Percentiles rank a stretch among this genome's conserved stretches.
phyloP scores from a whole-genome alignment of 2,888 invertebrate species.

The Tinea semifulvella region DNA sequence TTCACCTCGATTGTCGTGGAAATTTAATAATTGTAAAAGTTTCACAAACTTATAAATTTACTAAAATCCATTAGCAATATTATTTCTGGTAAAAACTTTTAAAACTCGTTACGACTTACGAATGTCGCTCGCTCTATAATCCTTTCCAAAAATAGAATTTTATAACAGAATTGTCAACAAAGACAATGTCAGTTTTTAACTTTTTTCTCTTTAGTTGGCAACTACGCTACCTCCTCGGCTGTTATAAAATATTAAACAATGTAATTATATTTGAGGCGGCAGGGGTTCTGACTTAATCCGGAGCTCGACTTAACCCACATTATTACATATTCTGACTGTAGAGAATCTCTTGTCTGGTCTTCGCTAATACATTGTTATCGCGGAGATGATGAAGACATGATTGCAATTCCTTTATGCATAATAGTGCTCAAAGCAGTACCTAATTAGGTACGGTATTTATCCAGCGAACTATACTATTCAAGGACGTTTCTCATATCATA shows the following conservation, averaged over 20 bases:
- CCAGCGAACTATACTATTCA: no score
- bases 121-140: not conserved
- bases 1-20: no score
- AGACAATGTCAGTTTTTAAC: conserved; percentile 5
- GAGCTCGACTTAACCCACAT: not conserved
- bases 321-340: conserved; percentile 9
- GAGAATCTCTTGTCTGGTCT: conserved; percentile 4
- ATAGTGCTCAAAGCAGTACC: no score
- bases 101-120: not conserved
- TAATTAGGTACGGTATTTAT: no score
- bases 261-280: conserved; percentile 9
- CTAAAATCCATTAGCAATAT: no score
- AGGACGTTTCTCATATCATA: no score
- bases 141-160: not conserved
- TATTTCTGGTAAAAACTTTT: no score
- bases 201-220: conserved; percentile 1
- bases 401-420: no score
- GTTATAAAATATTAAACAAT: conserved; percentile 6
- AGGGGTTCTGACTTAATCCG: not conserved
- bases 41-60: no score
- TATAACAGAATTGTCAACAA: not conserved
- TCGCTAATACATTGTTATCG: conserved; percentile 1
- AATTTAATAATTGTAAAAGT: no score
- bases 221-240: conserved; percentile 8
- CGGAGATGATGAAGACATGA: not conserved